Evolutionary conservation across 1,140 invertebrate genomes (phyloP).

Genomic region (Euura lappo): DNA sequence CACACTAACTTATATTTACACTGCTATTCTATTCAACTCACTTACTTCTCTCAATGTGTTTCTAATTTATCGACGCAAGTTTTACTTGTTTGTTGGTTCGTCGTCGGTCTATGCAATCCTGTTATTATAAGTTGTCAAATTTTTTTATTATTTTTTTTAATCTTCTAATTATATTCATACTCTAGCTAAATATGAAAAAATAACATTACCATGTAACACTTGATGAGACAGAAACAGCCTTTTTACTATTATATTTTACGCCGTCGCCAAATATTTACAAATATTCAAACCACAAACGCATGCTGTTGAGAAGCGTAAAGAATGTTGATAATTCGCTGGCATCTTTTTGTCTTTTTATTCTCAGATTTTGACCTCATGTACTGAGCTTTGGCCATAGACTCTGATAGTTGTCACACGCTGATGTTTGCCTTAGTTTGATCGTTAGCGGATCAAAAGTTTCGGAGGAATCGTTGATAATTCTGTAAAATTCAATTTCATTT

Average conservation of each 20-base stretch:
- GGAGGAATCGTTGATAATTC: no score
- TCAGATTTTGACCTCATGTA: no score
- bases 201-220: not conserved
- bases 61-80: not conserved
- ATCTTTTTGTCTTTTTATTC: no score
- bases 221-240: not conserved
- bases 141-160: not conserved
- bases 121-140: not conserved
- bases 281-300: not conserved
- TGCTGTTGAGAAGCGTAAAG: not conserved
- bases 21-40: constrained; percentile 27
- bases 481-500: no score
- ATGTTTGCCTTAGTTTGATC: no score
- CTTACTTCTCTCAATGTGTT: constrained; percentile 28
- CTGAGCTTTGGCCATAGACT: no score
- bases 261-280: not conserved
- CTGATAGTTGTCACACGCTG: no score
- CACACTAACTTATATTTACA: constrained; percentile 50
- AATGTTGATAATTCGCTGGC: not conserved
- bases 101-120: not conserved
- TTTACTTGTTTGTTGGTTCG: not conserved
- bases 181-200: not conserved
- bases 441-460: no score
- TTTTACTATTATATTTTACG: not conserved
- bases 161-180: not conserved